Conservation (phyloP, 64 coral and sea anemone species). For the Pocillopora damicornis region DNA sequence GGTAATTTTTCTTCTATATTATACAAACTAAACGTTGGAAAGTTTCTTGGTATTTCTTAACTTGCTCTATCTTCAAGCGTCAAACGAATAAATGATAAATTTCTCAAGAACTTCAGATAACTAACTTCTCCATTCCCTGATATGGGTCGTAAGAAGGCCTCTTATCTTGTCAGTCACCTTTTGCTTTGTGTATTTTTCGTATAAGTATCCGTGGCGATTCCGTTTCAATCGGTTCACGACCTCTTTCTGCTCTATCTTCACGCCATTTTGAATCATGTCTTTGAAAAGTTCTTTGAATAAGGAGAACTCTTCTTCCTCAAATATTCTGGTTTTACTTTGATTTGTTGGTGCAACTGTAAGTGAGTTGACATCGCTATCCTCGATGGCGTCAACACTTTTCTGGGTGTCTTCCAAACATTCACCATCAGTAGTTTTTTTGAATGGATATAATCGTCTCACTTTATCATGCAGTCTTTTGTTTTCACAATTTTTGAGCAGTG, state of each 20-base stretch:
- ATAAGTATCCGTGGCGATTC: background rate
- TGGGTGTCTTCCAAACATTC: background rate
- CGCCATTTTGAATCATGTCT: background rate
- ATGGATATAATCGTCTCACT: background rate
- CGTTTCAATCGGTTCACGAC: background rate
- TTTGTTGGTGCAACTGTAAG: background rate
- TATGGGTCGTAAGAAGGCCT: conserved; percentile 4
- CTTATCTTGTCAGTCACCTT: conserved; percentile 18
- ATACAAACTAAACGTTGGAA: background rate
- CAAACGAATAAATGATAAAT: background rate
- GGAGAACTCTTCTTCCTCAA: background rate
- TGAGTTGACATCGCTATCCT: background rate
- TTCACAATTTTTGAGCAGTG: background rate
- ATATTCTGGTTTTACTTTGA: conserved; percentile 3
- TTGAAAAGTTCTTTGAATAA: background rate
- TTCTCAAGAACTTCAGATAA: background rate
- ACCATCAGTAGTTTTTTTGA: conserved; percentile 3
- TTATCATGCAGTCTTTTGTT: conserved; percentile 7
- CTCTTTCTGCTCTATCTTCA: background rate
- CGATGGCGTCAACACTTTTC: background rate
- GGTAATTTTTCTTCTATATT: no score
- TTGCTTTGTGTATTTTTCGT: conserved; percentile 11
- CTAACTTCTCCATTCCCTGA: conserved; percentile 13
- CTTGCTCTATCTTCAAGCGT: no score
- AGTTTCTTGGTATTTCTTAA: no score